phyloP scores from a whole-genome alignment of 2,888 invertebrate genomes.

The Epistrophella euchroma region DNA sequence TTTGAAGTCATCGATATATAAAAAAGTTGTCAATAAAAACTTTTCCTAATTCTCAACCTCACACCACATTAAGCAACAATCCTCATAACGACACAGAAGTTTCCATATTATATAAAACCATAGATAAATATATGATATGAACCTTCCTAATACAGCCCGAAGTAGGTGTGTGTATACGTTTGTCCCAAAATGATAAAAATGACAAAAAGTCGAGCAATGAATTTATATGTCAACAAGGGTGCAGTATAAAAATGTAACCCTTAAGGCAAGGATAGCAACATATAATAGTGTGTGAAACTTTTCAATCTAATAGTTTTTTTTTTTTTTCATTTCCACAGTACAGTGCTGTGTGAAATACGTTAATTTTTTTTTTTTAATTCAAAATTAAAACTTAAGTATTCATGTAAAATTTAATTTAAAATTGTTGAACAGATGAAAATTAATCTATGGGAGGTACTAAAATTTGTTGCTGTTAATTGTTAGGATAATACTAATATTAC shows the following conservation, averaged over 20 bases:
- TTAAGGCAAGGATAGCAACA: background rate
- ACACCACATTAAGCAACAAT: background rate
- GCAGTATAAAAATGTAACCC: slow-evolving; percentile 44
- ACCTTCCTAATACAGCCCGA: too few relatives aligned
- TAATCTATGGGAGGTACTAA: too few relatives aligned
- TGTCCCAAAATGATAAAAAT: slow-evolving; percentile 50
- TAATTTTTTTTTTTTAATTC: too few relatives aligned
- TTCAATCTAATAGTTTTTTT: background rate
- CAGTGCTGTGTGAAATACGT: background rate
- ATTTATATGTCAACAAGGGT: slow-evolving; percentile 62
- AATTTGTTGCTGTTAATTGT: too few relatives aligned
- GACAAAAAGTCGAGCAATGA: slow-evolving; percentile 43
- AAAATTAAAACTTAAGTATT: too few relatives aligned
- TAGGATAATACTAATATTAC: too few relatives aligned
- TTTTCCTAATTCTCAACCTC: background rate
- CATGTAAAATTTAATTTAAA: too few relatives aligned
- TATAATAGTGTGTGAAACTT: slow-evolving; percentile 39
- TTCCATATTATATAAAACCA: too few relatives aligned
- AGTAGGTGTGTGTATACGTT: background rate
- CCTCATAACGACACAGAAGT: background rate
- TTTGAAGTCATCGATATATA: background rate
- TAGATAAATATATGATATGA: too few relatives aligned
- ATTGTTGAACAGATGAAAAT: too few relatives aligned
- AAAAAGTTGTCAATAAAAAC: background rate
- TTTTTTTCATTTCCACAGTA: background rate